Percentiles rank a stretch among this genome's conserved stretches.
Evolutionary conservation across 35 echinoderm and acorn worm species (phyloP).

Genomic region (Strongylocentrotus purpuratus): DNA sequence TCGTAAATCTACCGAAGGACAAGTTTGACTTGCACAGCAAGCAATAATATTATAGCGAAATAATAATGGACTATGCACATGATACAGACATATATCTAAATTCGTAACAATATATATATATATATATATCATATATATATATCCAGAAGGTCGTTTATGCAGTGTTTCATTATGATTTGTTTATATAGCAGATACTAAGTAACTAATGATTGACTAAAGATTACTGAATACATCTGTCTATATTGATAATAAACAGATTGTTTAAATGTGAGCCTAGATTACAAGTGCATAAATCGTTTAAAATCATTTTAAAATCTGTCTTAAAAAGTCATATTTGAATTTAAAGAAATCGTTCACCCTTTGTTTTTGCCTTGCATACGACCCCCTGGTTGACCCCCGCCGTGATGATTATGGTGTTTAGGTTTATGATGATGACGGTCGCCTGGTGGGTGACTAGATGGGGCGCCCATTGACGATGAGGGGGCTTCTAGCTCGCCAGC

Average conservation of each 20-base stretch:
- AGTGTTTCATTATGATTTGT: no score
- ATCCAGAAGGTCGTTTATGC: no score
- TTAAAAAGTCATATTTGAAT: neutral
- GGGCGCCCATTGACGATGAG: neutral
- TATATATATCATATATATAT: no score
- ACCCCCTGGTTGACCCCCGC: neutral
- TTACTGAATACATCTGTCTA: no score
- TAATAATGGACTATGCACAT: no score
- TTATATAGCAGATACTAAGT: no score
- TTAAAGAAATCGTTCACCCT: neutral
- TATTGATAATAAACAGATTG: neutral
- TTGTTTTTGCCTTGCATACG: neutral
- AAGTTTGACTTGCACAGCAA: no score
- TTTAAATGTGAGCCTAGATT: neutral
- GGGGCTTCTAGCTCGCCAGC: neutral
- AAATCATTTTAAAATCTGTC: neutral
- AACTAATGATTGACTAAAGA: no score
- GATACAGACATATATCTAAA: no score
- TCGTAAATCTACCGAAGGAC: no score
- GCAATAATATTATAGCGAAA: no score
- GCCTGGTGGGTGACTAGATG: neutral
- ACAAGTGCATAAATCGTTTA: neutral
- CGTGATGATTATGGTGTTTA: neutral
- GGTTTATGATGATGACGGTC: neutral
- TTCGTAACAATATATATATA: no score